Base-by-base conservation (phyloP, 2,113 vertebrate species). In the Passerina amoena region DNA sequence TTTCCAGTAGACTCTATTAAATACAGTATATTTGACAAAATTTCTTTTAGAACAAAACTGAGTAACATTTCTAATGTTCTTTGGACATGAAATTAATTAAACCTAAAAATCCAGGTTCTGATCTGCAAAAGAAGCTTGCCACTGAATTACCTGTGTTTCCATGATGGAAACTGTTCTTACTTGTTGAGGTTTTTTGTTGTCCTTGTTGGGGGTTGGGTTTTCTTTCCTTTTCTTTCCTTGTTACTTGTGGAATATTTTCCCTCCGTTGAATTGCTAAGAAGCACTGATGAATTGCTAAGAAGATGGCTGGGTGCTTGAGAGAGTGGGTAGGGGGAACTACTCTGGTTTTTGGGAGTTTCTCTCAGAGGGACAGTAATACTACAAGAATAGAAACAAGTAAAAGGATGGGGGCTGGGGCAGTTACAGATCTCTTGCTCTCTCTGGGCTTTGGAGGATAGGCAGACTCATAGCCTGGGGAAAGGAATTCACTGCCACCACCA, bases 1-100 rank as follows among this genome's bases (percentile, higher is more conserved):
- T 94, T 97, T 96, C 23, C 63, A 83, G 78, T 88, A 71, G 33
- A 88, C 86, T 83, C 19, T 50, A 63, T 50, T 92, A 92, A 95
- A 92, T 64, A 16, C 20, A 35, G 18, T 53, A 42, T 66, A 82
- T 69, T 88, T 80, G 60, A 57, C n/a, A 81, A 93, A 82, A 59
- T 20, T n/a, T 35, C 9, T n/a, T 76, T 47, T 75, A 82, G 28
- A 76, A 85, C 9, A 11, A 80, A 84, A 40, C 37, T 44, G 13
- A 89, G 25, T 42, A 88, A 50, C 10, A 64, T 73, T 89, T 90
- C 13, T 44, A 61, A 68, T 20, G 28, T 4, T 20, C 60, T 75
- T 80, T 56, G 40, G 54, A 88, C 60, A 78, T 30, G n/a, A 86
- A 68, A 75, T n/a, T 5, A 93, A 65, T 78, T 73, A 69, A 27